Percentiles rank a stretch among this genome's conserved stretches.
These are phyloP conservation scores for Cephalopachus bancanus DNA, from an alignment of 2,797 vertebrate species.

Conservation along the genomic window DNA sequence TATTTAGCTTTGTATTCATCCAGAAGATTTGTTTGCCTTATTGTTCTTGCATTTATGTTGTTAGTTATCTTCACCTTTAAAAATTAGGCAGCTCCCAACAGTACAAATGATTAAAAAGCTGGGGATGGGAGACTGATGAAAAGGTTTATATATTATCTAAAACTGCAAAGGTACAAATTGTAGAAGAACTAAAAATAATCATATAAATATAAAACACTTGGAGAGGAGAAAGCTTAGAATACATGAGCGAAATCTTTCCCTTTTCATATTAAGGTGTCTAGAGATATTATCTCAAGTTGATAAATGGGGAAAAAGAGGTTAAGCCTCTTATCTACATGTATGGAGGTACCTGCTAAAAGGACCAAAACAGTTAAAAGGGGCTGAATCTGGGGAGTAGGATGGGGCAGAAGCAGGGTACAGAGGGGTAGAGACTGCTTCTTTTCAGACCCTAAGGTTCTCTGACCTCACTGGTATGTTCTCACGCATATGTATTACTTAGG, in stretches of 20 bases:
- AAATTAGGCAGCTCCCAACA: neutral
- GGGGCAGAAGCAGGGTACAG: neutral
- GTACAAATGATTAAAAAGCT: neutral
- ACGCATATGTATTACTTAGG: neutral
- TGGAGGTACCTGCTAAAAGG: slow-evolving; percentile 68
- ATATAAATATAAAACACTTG: slow-evolving; percentile 36
- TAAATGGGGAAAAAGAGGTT: slow-evolving; percentile 70
- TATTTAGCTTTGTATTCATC: neutral
- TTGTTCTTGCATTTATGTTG: neutral
- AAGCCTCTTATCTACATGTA: slow-evolving; percentile 81
- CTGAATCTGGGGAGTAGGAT: neutral
- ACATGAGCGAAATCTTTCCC: slow-evolving; percentile 59
- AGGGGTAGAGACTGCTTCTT: neutral
- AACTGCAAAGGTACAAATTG: slow-evolving; percentile 25
- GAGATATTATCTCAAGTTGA: slow-evolving; percentile 79
- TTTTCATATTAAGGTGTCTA: slow-evolving; percentile 77
- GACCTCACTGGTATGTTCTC: neutral
- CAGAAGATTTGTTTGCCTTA: neutral
- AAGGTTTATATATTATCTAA: slow-evolving; percentile 58
- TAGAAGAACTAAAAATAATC: slow-evolving; percentile 39
- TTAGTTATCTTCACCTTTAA: slow-evolving; percentile 3
- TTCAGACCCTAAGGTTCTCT: neutral
- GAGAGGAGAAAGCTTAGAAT: slow-evolving; percentile 47
- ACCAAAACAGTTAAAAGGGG: slow-evolving; percentile 68
- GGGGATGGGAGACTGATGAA: neutral